These are phyloP conservation scores for Rhagium mordax DNA, from an alignment of 2,888 invertebrate species.

Conservation along the genomic window DNA sequence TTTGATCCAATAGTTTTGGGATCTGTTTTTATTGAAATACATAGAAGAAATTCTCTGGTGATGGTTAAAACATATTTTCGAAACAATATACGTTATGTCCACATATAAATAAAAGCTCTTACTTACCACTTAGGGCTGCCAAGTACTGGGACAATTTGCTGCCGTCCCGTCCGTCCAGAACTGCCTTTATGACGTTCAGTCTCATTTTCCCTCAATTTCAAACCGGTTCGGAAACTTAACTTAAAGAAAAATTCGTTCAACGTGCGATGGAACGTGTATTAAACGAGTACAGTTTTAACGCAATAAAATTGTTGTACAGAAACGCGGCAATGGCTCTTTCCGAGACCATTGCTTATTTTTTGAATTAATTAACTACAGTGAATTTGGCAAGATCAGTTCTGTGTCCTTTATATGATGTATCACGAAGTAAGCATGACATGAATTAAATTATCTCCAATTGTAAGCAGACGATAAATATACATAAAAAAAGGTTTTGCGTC, in stretches of 20 bases:
- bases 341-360: not conserved
- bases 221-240: not conserved
- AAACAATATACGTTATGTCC: no score
- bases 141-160: not conserved
- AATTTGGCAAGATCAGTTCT: not conserved
- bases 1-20: no score
- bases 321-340: not conserved
- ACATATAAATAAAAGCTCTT: not conserved
- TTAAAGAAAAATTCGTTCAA: not conserved
- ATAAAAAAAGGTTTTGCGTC: not conserved
- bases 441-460: not conserved
- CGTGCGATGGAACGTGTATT: no score
- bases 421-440: not conserved
- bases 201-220: conserved; percentile 50
- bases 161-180: not conserved
- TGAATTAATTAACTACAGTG: no score
- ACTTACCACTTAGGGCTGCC: not conserved
- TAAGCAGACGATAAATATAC: not conserved
- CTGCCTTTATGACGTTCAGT: not conserved
- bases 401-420: not conserved
- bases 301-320: not conserved
- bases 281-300: not conserved
- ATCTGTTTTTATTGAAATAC: no score
- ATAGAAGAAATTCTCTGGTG: no score
- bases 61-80: no score